These are phyloP conservation scores for Plumapathes pennacea DNA, from an alignment of 92 coral and sea anemone genomes.

Conservation along the genomic window DNA sequence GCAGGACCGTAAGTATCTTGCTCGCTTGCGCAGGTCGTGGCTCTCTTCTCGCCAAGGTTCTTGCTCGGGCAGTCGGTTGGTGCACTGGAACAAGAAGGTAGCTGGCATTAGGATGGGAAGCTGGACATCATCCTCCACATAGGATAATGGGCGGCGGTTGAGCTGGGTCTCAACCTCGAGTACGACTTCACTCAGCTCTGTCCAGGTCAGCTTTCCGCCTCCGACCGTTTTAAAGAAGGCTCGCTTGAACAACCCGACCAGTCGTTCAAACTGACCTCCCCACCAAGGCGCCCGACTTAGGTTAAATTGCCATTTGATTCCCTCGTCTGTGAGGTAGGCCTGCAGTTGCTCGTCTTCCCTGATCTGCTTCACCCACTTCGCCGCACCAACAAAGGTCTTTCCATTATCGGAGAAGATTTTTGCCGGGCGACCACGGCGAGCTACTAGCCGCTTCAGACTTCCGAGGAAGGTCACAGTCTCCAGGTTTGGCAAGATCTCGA, in stretches of 20 bases:
- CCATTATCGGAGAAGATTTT: constrained; percentile 29
- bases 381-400: constrained; percentile 10
- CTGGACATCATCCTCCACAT: constrained; percentile 13
- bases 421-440: constrained; percentile 19
- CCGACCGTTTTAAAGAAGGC: constrained; percentile 8
- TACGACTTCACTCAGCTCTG: constrained; percentile 13
- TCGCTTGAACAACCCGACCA: constrained; percentile 10
- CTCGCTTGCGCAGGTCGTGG: constrained; percentile 11
- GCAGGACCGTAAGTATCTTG: constrained; percentile 7
- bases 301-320: constrained; percentile 22
- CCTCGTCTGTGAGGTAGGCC: constrained; percentile 6
- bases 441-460: constrained; percentile 25
- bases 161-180: constrained; percentile 29
- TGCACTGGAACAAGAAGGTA: constrained; percentile 4
- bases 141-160: constrained; percentile 11
- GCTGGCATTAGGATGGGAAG: constrained; percentile 21
- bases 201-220: constrained; percentile 10
- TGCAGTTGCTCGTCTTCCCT: constrained; percentile 12
- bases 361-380: constrained; percentile 18
- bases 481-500: constrained; percentile 14
- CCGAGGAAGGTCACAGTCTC: constrained; percentile 21
- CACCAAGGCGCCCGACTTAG: constrained; percentile 12
- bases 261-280: constrained; percentile 20
- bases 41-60: constrained; percentile 2
- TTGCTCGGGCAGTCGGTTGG: constrained; percentile 5